These are phyloP conservation scores for Bellardia bayeri DNA, from an alignment of 2,888 invertebrate species.

Conservation along the genomic window DNA sequence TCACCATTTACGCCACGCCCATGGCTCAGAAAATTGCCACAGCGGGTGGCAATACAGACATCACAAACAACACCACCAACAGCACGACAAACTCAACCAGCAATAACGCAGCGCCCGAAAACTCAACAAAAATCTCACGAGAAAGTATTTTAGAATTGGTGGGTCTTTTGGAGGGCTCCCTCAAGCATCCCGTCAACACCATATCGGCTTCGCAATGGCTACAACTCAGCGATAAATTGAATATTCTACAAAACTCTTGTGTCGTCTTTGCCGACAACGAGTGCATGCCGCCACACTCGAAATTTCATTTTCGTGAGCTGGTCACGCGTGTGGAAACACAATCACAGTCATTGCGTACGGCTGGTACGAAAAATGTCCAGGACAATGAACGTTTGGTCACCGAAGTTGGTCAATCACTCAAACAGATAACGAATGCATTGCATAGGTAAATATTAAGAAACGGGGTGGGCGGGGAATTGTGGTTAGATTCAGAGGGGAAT, in stretches of 20 bases:
- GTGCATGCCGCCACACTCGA: constrained; percentile 92
- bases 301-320: constrained; percentile 93
- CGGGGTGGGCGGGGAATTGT: constrained; percentile 80
- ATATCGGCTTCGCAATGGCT: constrained; percentile 89
- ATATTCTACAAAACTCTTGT: constrained; percentile 92
- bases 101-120: constrained; percentile 84
- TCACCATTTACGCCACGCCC: constrained; percentile 92
- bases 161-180: constrained; percentile 87
- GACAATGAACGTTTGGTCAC: constrained; percentile 88
- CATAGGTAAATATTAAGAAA: constrained; percentile 84
- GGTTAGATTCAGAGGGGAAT: constrained; percentile 82
- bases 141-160: constrained; percentile 88
- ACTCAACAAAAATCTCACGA: constrained; percentile 84
- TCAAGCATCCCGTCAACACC: constrained; percentile 85
- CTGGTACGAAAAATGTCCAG: constrained; percentile 88
- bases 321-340: constrained; percentile 89
- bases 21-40: constrained; percentile 81
- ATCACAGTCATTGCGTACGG: constrained; percentile 88
- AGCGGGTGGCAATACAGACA: constrained; percentile 73
- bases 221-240: constrained; percentile 91
- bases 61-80: constrained; percentile 70
- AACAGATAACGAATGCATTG: constrained; percentile 84
- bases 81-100: constrained; percentile 67
- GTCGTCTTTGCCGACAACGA: constrained; percentile 92
- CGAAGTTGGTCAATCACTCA: constrained; percentile 86